phyloP scores from a whole-genome alignment of 2,113 vertebrate genomes.

The Recurvirostra avosetta region DNA sequence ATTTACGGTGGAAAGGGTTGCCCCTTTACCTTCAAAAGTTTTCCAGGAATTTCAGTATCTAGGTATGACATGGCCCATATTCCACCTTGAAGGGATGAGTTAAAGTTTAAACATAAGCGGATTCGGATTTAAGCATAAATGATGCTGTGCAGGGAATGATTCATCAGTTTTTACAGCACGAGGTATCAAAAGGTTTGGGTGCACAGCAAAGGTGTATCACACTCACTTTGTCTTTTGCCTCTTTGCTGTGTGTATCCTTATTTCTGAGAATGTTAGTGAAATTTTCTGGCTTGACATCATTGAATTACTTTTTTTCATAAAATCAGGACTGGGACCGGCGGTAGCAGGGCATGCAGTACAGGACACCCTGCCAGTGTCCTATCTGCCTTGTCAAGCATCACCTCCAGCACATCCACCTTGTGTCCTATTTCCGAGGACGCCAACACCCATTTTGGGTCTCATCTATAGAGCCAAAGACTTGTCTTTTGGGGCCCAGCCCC shows the following conservation, averaged over 20 bases:
- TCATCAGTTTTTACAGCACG: neutral
- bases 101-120: neutral
- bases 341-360: neutral
- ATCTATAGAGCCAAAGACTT: neutral
- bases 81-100: neutral
- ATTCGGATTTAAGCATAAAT: neutral
- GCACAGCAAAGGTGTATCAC: accelerated
- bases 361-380: accelerated
- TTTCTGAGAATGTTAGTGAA: neutral
- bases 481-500: neutral
- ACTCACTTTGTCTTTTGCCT: neutral
- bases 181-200: neutral
- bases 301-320: neutral
- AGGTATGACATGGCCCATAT: neutral
- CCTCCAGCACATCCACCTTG: neutral
- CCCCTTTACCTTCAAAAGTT: neutral
- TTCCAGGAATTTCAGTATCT: neutral
- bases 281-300: neutral
- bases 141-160: neutral
- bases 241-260: neutral
- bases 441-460: neutral
- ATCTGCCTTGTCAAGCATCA: neutral
- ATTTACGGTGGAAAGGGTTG: neutral
- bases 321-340: neutral
- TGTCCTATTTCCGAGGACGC: neutral